Evolutionary conservation across 2,113 vertebrate genomes (phyloP).

Genomic region (Pithys albifrons): DNA sequence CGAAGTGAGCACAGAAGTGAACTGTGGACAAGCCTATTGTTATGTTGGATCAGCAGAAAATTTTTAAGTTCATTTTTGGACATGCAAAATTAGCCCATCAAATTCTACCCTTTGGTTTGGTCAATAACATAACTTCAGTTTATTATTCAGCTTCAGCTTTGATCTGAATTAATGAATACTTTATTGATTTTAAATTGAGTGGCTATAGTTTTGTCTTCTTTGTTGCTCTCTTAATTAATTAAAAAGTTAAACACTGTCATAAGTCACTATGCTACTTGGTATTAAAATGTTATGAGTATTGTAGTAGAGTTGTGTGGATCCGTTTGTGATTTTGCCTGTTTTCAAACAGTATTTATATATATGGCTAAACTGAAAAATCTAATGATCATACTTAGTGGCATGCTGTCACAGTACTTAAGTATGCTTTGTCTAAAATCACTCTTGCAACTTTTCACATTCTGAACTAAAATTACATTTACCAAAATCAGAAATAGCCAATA

Average conservation of each 20-base stretch:
- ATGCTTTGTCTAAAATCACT: neutral
- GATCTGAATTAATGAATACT: constrained; percentile 49
- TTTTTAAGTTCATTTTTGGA: neutral
- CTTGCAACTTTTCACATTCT: neutral
- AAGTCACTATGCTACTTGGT: neutral
- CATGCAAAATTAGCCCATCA: constrained; percentile 4
- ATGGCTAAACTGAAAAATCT: neutral
- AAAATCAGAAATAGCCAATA: neutral
- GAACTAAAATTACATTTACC: neutral
- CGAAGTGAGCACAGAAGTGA: neutral
- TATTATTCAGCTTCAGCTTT: constrained; percentile 54
- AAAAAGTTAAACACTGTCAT: constrained; percentile 32
- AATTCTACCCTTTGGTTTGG: neutral
- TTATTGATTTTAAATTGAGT: constrained; percentile 59
- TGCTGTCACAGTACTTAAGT: neutral
- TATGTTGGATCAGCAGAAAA: neutral
- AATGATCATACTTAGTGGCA: neutral
- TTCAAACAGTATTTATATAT: neutral
- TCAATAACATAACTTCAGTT: constrained; percentile 17
- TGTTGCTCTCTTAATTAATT: constrained; percentile 43
- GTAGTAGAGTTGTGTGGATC: neutral
- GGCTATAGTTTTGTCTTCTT: constrained; percentile 1
- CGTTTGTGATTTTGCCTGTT: neutral
- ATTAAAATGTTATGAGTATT: neutral
- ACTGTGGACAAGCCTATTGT: neutral